Conservation (phyloP, 2,797 vertebrate genomes). For the Characodon lateralis region DNA sequence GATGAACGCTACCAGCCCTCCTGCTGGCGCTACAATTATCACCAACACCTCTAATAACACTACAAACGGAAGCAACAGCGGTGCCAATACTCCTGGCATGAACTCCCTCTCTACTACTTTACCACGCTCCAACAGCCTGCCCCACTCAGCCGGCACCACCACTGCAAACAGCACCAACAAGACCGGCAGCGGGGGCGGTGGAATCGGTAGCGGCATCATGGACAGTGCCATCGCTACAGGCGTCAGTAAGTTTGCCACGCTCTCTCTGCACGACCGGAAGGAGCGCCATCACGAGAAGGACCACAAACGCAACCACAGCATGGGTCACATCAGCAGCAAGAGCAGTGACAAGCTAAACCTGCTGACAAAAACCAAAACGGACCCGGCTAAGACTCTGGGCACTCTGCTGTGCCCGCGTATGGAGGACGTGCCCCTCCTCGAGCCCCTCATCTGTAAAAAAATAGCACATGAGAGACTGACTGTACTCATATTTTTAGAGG, state of each 20-base stretch:
- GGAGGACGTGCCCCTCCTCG: conserved; percentile 97
- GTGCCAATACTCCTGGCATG: conserved; percentile 84
- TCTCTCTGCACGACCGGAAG: conserved; percentile 96
- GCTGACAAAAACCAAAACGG: conserved; percentile 87
- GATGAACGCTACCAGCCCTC: conserved; percentile 93
- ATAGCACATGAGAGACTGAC: conserved; percentile 98
- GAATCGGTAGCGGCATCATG: conserved; percentile 80
- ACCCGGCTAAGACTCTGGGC: conserved; percentile 94
- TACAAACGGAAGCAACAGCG: conserved; percentile 84
- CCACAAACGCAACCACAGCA: conserved; percentile 98
- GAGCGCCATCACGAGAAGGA: conserved; percentile 94
- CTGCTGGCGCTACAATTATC: conserved; percentile 83
- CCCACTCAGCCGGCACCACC: conserved; percentile 88
- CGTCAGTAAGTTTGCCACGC: conserved; percentile 96
- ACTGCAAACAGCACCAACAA: conserved; percentile 89
- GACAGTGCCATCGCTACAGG: conserved; percentile 91
- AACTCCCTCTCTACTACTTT: conserved; percentile 89
- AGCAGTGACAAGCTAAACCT: conserved; percentile 98
- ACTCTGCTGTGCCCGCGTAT: conserved; percentile 94
- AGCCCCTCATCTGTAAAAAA: conserved; percentile 99
- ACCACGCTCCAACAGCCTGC: conserved; percentile 97
- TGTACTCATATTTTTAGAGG: conserved; percentile 98
- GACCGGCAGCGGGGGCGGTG: conserved; percentile 82
- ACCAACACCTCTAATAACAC: conserved; percentile 81
- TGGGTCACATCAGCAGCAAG: conserved; percentile 99